Conservation (phyloP, 2,888 invertebrate species). For the Calliscelio sp. region DNA sequence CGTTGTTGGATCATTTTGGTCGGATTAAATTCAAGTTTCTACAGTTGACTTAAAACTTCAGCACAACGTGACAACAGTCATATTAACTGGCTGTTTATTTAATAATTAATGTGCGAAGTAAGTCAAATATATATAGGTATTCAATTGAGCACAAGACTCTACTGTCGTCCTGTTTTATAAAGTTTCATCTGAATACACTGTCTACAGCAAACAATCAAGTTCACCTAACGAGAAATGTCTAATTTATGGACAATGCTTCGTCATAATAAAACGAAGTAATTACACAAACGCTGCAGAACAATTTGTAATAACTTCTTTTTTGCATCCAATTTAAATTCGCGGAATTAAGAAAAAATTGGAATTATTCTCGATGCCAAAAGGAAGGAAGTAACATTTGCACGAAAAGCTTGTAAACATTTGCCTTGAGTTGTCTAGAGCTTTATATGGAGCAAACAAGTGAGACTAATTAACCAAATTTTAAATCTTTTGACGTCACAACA, state of each 20-base stretch:
- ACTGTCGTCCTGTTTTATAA: not conserved
- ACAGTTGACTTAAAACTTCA: not conserved
- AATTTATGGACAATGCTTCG: conserved; percentile 29
- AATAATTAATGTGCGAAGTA: conserved; percentile 9
- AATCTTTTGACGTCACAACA: too few relatives aligned
- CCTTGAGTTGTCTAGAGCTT: too few relatives aligned
- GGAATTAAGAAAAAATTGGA: too few relatives aligned
- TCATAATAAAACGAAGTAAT: conserved; percentile 17
- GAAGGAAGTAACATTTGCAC: too few relatives aligned
- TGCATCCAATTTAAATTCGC: too few relatives aligned
- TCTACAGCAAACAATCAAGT: conserved; percentile 30
- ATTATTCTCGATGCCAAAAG: too few relatives aligned
- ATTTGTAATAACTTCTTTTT: too few relatives aligned
- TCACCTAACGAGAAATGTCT: conserved; percentile 25
- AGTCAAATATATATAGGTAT: conserved; percentile 2
- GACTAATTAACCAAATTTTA: too few relatives aligned
- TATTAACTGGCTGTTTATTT: conserved; percentile 5
- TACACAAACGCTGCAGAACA: too few relatives aligned
- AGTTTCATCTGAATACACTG: conserved; percentile 16
- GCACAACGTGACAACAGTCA: not conserved
- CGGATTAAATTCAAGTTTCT: not conserved
- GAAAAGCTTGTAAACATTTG: too few relatives aligned
- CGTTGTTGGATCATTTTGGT: too few relatives aligned
- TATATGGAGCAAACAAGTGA: too few relatives aligned
- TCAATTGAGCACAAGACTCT: conserved; percentile 15